These are phyloP conservation scores for Harpalus rubripes DNA, from an alignment of 2,888 invertebrate genomes.

Conservation along the genomic window DNA sequence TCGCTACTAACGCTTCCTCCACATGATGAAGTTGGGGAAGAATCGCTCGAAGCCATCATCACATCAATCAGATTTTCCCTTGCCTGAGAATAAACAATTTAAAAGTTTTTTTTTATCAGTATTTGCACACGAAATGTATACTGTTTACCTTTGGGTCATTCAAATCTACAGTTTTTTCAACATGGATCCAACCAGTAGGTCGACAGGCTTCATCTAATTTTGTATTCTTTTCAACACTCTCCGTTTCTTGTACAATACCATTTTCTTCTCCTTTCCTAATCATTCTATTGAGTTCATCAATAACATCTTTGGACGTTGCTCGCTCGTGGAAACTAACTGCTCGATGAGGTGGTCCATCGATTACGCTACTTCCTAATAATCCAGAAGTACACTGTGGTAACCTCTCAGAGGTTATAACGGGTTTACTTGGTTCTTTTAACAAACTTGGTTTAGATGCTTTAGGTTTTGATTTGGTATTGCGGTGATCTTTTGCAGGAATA, in stretches of 20 bases:
- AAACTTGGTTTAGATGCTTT: constrained; percentile 75
- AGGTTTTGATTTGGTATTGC: constrained; percentile 74
- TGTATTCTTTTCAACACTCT: constrained; percentile 71
- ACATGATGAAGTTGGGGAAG: constrained; percentile 84
- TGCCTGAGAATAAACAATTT: constrained; percentile 78
- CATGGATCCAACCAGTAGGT: constrained; percentile 89
- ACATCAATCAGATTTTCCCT: constrained; percentile 88
- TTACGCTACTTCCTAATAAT: constrained; percentile 75
- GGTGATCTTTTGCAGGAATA: constrained; percentile 69
- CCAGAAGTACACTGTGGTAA: constrained; percentile 75
- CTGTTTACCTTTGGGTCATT: constrained; percentile 87
- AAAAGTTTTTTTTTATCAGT: too few relatives aligned
- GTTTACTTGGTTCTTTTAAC: constrained; percentile 71
- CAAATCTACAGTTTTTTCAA: constrained; percentile 87
- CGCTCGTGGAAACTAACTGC: constrained; percentile 86
- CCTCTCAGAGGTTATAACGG: constrained; percentile 75
- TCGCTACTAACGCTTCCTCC: constrained; percentile 82
- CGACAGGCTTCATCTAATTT: constrained; percentile 83
- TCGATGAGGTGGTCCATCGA: constrained; percentile 79
- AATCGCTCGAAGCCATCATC: constrained; percentile 88
- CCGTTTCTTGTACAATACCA: constrained; percentile 68
- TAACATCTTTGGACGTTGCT: constrained; percentile 87
- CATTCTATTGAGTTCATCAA: constrained; percentile 86
- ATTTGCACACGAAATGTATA: neutral
- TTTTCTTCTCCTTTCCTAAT: constrained; percentile 80